phyloP scores from a whole-genome alignment of 2,888 invertebrate species.

The Chrysomela aeneicollis region DNA sequence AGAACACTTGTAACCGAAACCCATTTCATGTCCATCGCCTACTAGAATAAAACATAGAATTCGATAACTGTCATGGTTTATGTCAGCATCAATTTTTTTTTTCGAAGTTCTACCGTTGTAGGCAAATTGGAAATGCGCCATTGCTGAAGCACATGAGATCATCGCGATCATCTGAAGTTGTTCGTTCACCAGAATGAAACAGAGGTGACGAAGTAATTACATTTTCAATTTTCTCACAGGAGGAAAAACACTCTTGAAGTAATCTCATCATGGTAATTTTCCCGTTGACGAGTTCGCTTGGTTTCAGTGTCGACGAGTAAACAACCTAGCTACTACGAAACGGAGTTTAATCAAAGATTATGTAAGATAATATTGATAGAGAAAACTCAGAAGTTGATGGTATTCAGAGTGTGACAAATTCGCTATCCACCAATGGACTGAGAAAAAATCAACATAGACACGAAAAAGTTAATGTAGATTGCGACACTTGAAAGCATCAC shows the following conservation, averaged over 20 bases:
- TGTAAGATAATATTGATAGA: not conserved
- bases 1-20: no score
- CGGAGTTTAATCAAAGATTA: conserved; percentile 1
- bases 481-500: no score
- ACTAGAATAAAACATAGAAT: no score
- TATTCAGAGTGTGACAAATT: not conserved
- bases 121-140: not conserved
- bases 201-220: not conserved
- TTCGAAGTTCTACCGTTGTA: not conserved
- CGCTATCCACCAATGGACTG: no score
- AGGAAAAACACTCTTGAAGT: not conserved
- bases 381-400: not conserved
- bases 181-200: not conserved
- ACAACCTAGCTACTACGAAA: not conserved
- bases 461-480: no score
- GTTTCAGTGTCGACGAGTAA: not conserved
- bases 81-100: no score
- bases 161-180: not conserved
- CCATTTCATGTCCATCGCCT: no score
- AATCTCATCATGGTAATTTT: conserved; percentile 3
- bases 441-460: no score
- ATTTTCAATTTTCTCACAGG: not conserved
- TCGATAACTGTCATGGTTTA: not conserved
- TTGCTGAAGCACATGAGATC: not conserved
- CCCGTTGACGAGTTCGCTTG: not conserved